Evolutionary conservation across 2,113 vertebrate species (phyloP).

Genomic region (Ochotona curzoniae): DNA sequence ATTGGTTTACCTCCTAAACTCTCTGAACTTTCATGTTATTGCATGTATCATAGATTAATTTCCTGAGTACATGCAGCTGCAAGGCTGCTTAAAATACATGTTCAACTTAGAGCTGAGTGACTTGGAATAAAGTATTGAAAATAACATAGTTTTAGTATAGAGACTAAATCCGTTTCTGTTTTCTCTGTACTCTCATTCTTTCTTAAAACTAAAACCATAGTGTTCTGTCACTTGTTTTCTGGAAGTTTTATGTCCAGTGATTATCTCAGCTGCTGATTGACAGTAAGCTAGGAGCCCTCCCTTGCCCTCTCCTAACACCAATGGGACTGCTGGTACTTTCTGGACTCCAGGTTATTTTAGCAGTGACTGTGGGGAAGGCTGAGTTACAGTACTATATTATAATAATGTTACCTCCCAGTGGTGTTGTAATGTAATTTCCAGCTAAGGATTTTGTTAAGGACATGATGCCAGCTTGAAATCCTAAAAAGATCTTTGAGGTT

Average conservation of each 20-base stretch:
- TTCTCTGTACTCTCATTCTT: not conserved
- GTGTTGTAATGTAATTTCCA: conserved; percentile 4
- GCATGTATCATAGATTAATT: not conserved
- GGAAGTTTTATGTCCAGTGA: not conserved
- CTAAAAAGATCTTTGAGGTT: conserved; percentile 1
- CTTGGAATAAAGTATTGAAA: not conserved
- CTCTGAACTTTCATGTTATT: not conserved
- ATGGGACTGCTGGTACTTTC: not conserved
- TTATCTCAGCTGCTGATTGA: not conserved
- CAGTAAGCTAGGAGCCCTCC: not conserved
- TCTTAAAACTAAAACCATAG: not conserved
- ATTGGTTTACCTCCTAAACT: not conserved
- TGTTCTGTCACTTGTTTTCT: conserved; percentile 4
- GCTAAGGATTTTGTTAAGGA: conserved; percentile 34
- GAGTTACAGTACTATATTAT: not conserved
- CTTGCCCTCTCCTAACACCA: not conserved
- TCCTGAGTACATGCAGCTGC: not conserved
- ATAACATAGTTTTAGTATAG: not conserved
- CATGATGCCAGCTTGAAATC: not conserved
- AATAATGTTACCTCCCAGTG: not conserved
- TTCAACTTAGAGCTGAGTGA: not conserved
- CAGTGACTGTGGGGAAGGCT: not conserved
- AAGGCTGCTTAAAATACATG: conserved; percentile 7
- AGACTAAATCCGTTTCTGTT: not conserved
- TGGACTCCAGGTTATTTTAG: not conserved